These are phyloP conservation scores for Eulemur coronatus DNA, from an alignment of 2,797 vertebrate genomes.

Conservation along the genomic window DNA sequence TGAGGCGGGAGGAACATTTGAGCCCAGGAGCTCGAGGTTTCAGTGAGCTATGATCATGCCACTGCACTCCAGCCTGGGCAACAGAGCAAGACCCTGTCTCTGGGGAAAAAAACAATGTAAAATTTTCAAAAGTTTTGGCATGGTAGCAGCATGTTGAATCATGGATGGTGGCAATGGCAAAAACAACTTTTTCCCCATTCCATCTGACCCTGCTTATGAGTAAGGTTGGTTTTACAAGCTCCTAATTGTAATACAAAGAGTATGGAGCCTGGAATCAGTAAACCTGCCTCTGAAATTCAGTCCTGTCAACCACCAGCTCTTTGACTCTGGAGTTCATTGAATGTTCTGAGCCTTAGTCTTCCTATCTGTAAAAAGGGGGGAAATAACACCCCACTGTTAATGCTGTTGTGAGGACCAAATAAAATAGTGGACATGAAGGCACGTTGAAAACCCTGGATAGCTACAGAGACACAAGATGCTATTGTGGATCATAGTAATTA, in stretches of 20 bases:
- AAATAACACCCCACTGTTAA: not conserved
- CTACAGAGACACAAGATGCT: not conserved
- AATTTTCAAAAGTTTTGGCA: not conserved
- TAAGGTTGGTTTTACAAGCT: not conserved
- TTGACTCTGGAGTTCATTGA: not conserved
- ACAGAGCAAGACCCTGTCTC: too few species aligned
- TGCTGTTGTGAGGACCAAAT: not conserved
- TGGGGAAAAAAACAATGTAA: not conserved
- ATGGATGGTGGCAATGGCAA: not conserved
- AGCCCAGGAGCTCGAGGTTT: too few species aligned
- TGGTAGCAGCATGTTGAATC: not conserved
- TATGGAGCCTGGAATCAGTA: not conserved
- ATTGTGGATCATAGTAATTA: not conserved
- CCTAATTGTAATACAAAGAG: not conserved
- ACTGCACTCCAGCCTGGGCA: too few species aligned
- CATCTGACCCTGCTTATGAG: not conserved
- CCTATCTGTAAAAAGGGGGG: not conserved
- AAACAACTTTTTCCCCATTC: not conserved
- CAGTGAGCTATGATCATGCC: too few species aligned
- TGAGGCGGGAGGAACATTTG: too few species aligned
- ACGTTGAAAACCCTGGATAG: not conserved
- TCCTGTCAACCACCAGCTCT: not conserved
- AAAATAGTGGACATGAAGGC: not conserved
- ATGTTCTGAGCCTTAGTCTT: not conserved
- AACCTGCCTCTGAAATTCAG: not conserved